Base-by-base conservation (phyloP, 2,113 vertebrate genomes). In the Australoheros scitulus region DNA sequence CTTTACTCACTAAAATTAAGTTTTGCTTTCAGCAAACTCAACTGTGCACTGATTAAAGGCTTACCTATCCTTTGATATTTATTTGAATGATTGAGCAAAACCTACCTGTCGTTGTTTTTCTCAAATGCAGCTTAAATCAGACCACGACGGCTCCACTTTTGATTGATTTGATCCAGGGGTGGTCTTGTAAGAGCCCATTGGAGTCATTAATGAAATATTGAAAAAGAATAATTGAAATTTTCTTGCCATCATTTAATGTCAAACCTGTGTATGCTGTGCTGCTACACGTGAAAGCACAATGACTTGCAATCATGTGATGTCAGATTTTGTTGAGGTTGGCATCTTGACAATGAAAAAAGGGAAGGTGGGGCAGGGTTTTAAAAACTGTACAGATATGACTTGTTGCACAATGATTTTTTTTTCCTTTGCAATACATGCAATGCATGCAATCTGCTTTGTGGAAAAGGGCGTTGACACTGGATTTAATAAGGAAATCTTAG, bases 271-370 rank as follows among this genome's bases (percentile, higher is more conserved):
- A 80, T 55, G 78, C 80, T 70, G 80, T 85, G 87, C 91, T 93
- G 90, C 86, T 92, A 88, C 78, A 80, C 77, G 77, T 93, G 87
- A 90, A 93, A 95, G 93, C 93, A 95, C 93, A 94, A 94, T 63
- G 80, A 85, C 81, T 91, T 90, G 90, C 79, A 89, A 87, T 82
- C 84, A 81, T 91, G 87, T 85, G 86, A 83, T 80, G 80, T 85
- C 36, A 29, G 77, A 83, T 82, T 82, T 76, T 59, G 72, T 70
- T 74, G 82, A 68, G 58, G 29, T 83, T 74, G 36, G 76, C 24
- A 26, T 89, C 41, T 87, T 86, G 65, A 83, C 14, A 32, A 52
- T 26, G 22, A 6, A 74, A 76, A 84, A 90, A 89, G 76, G 84
- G 85, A 88, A 92, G 55, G 43, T 68, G 32, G 75, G 77, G 55